A percentile compares a stretch with the other conserved stretches of the same genome.
Conservation (phyloP, 2,113 vertebrate genomes). For the Cnemophilus loriae region DNA sequence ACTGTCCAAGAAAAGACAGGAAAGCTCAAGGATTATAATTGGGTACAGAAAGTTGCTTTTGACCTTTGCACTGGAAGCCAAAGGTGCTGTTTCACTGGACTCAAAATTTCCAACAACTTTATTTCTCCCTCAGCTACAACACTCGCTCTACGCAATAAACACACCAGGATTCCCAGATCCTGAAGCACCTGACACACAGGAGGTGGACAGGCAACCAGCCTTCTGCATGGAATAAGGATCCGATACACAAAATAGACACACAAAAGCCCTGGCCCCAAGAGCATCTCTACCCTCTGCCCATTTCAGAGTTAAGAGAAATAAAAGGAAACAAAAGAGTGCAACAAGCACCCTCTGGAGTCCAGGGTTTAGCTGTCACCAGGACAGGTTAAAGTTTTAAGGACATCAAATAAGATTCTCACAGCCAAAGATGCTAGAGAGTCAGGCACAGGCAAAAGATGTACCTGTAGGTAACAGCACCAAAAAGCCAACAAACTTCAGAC, state of each 20-base stretch:
- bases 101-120: background rate
- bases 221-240: background rate
- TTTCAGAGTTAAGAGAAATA: background rate
- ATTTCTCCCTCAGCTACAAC: background rate
- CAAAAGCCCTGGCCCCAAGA: background rate
- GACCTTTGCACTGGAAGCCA: background rate
- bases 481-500: background rate
- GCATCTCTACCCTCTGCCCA: background rate
- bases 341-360: background rate
- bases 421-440: background rate
- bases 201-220: background rate
- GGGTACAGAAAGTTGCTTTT: background rate
- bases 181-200: background rate
- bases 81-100: background rate
- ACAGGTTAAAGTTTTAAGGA: background rate
- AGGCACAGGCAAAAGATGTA: background rate
- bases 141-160: rapidly evolving
- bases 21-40: background rate
- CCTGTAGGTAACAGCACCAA: background rate
- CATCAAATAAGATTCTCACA: background rate
- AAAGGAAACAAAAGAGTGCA: background rate
- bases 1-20: background rate
- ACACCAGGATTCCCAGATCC: background rate
- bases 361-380: background rate
- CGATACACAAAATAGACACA: background rate